These are phyloP conservation scores for Notolabrus celidotus DNA, from an alignment of 2,797 vertebrate species.

Conservation along the genomic window DNA sequence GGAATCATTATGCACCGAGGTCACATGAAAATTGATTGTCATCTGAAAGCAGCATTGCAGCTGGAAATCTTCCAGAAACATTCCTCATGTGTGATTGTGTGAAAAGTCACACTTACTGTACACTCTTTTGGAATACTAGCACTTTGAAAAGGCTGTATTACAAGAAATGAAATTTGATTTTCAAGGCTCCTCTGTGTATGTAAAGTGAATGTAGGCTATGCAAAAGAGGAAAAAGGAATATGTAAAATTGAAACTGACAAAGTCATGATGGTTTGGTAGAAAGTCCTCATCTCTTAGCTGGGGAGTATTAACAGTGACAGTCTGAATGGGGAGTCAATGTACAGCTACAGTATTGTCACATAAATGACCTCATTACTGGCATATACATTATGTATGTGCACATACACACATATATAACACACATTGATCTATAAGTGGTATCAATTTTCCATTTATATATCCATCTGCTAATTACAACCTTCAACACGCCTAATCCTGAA, in stretches of 20 bases:
- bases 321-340: slow-evolving; percentile 71
- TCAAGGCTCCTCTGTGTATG: slow-evolving; percentile 58
- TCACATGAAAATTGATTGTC: slow-evolving; percentile 63
- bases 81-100: slow-evolving; percentile 45
- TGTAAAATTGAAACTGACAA: slow-evolving; percentile 75
- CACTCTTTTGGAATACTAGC: slow-evolving; percentile 20
- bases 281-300: slow-evolving; percentile 51
- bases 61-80: slow-evolving; percentile 56
- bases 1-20: slow-evolving; percentile 63
- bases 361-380: slow-evolving; percentile 76
- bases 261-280: slow-evolving; percentile 65
- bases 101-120: slow-evolving; percentile 49
- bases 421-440: slow-evolving; percentile 46
- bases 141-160: slow-evolving; percentile 38
- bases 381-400: slow-evolving; percentile 62
- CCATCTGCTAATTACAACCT: slow-evolving; percentile 56
- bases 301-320: slow-evolving; percentile 69
- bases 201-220: slow-evolving; percentile 54
- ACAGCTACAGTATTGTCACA: slow-evolving; percentile 61
- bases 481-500: slow-evolving; percentile 41
- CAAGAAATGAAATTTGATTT: slow-evolving; percentile 49
- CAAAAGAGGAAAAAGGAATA: slow-evolving; percentile 49
- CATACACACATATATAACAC: slow-evolving; percentile 19
- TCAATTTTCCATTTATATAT: slow-evolving; percentile 59
- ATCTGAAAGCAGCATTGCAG: slow-evolving; percentile 51